These are phyloP conservation scores for Porites rus DNA, from an alignment of 92 coral and sea anemone species.

Conservation along the genomic window DNA sequence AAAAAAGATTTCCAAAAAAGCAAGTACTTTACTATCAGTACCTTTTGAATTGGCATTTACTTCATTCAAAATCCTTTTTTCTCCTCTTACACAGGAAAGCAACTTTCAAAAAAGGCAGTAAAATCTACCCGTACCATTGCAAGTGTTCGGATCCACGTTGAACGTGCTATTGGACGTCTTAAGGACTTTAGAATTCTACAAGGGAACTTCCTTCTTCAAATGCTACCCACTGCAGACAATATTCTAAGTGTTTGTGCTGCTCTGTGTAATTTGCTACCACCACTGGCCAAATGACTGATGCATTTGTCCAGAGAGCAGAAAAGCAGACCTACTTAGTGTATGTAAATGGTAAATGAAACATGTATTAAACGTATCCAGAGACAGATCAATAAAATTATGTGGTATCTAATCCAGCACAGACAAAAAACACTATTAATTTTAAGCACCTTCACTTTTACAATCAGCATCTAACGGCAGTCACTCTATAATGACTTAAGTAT, in stretches of 20 bases:
- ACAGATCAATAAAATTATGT: not conserved
- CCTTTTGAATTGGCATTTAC: not conserved
- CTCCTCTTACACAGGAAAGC: constrained; percentile 30
- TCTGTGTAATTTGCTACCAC: constrained; percentile 53
- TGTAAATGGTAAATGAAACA: constrained; percentile 1
- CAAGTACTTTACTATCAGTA: not conserved
- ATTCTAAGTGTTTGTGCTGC: constrained; percentile 42
- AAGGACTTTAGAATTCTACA: constrained; percentile 48
- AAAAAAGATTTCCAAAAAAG: not conserved
- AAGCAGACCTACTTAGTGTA: not conserved
- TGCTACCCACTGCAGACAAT: constrained; percentile 16
- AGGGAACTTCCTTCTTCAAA: constrained; percentile 28
- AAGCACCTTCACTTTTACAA: not conserved
- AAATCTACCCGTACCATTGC: too few species aligned
- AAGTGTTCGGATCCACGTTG: constrained; percentile 53
- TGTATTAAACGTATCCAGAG: not conserved
- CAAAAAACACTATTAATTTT: too few species aligned
- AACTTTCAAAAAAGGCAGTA: constrained; percentile 42
- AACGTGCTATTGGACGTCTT: constrained; percentile 44
- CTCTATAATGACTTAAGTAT: too few species aligned
- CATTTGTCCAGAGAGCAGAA: not conserved
- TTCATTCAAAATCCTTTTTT: not conserved
- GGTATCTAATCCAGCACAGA: too few species aligned
- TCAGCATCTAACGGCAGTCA: not conserved
- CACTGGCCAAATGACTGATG: constrained; percentile 27